phyloP scores from a whole-genome alignment of 2,888 invertebrate species.

The Torymus aiolomorphi region DNA sequence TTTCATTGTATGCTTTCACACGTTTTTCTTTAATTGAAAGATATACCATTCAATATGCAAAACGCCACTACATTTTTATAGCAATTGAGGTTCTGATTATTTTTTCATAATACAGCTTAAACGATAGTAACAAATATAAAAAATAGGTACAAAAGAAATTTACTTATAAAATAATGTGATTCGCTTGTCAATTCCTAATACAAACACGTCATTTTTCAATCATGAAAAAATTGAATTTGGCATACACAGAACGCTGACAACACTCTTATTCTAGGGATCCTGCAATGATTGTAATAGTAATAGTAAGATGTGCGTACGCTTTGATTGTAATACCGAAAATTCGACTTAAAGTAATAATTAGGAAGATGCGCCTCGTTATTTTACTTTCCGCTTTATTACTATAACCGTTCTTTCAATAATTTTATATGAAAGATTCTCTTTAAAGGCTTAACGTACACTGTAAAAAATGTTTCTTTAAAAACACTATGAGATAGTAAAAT shows the following conservation, averaged over 20 bases:
- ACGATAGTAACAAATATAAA: conserved; percentile 4
- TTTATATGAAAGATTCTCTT: conserved; percentile 43
- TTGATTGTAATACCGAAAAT: conserved; percentile 31
- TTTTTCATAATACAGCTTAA: conserved; percentile 6
- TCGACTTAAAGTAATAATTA: conserved; percentile 24
- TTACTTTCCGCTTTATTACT: conserved; percentile 2
- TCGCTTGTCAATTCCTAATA: conserved; percentile 24
- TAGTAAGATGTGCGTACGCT: conserved; percentile 44
- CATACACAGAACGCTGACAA: conserved; percentile 31
- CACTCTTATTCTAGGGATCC: conserved; percentile 29
- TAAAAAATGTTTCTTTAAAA: too few species aligned
- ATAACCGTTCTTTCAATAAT: conserved; percentile 3
- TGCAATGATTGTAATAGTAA: conserved; percentile 38
- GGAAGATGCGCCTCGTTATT: conserved; percentile 23
- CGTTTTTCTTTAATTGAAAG: conserved; percentile 16
- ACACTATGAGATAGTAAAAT: too few species aligned
- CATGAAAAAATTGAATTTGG: conserved; percentile 47
- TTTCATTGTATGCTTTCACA: background rate
- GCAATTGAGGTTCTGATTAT: too few species aligned
- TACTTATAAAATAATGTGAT: conserved; percentile 20
- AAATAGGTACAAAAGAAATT: conserved; percentile 8
- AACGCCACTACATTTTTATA: background rate
- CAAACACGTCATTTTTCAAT: conserved; percentile 10
- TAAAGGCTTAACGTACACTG: background rate
- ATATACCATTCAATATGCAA: background rate